These are phyloP conservation scores for Stenolophus ochropezus DNA, from an alignment of 2,888 invertebrate genomes.

Conservation along the genomic window DNA sequence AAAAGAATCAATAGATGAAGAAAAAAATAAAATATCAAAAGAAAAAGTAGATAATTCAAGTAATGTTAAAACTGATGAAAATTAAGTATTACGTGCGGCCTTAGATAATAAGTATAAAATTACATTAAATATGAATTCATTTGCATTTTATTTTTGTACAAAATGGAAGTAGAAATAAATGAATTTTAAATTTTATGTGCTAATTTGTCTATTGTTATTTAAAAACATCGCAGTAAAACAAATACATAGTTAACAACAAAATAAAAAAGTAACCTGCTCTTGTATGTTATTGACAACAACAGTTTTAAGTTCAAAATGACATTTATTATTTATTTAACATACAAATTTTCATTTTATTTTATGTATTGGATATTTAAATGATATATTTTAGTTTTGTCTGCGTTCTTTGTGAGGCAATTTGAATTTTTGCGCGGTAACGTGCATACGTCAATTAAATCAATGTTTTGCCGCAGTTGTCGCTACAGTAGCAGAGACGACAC, in stretches of 20 bases:
- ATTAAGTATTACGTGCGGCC: slow-evolving; percentile 16
- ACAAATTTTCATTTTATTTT: slow-evolving; percentile 59
- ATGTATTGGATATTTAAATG: not conserved
- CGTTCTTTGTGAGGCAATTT: not conserved
- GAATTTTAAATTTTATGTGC: no score
- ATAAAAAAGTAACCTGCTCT: no score
- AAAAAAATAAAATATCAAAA: slow-evolving; percentile 59
- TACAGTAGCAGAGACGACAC: slow-evolving; percentile 56
- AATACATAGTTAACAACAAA: no score
- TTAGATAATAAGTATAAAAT: slow-evolving; percentile 35
- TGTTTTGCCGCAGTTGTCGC: slow-evolving; percentile 49
- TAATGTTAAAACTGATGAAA: slow-evolving; percentile 30
- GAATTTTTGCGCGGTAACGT: slow-evolving; percentile 16
- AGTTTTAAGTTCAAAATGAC: not conserved
- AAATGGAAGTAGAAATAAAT: no score
- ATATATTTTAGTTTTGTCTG: not conserved
- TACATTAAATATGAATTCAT: no score
- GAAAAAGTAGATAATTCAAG: slow-evolving; percentile 57
- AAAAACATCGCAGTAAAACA: no score
- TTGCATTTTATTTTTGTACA: no score
- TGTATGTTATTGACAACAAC: no score
- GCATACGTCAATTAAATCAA: slow-evolving; percentile 28
- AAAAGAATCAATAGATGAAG: slow-evolving; percentile 60
- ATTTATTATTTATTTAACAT: not conserved
- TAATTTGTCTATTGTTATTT: no score